Conservation (phyloP, 2,888 invertebrate genomes). For the Brachylomia viminalis region DNA sequence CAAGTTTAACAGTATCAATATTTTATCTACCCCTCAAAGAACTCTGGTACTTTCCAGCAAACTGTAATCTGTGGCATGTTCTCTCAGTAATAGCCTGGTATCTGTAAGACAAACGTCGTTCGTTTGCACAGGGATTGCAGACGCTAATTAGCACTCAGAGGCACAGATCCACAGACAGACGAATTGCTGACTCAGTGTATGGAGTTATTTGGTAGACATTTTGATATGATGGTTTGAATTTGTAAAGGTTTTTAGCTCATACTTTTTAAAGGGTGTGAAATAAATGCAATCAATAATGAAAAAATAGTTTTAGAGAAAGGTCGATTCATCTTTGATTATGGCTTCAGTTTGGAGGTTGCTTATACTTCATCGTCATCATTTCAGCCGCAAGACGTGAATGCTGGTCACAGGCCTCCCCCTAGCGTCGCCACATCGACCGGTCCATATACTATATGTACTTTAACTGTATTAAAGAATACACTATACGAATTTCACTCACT, state of each 20-base stretch:
- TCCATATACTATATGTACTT: background rate
- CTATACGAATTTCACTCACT: background rate
- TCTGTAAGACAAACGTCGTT: conserved; percentile 67
- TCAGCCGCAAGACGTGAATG: background rate
- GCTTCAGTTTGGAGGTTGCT: background rate
- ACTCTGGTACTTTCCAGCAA: conserved; percentile 18
- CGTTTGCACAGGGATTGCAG: conserved; percentile 63
- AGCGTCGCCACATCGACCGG: background rate
- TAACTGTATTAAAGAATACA: background rate
- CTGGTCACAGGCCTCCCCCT: background rate
- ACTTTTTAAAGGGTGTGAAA: background rate
- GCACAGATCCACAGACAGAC: conserved; percentile 33
- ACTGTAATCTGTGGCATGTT: conserved; percentile 23
- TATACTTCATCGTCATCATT: background rate
- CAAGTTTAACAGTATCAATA: background rate
- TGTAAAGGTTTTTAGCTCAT: background rate
- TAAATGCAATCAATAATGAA: background rate
- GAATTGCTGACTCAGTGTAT: conserved; percentile 15
- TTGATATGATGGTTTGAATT: conserved; percentile 6
- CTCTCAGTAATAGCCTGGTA: conserved; percentile 56
- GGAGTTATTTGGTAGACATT: background rate
- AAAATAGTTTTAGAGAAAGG: background rate
- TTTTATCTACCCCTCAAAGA: background rate
- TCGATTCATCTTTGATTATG: background rate
- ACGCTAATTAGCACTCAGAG: conserved; percentile 68